phyloP scores from a whole-genome alignment of 2,113 vertebrate genomes.

The Misgurnus mizolepis region DNA sequence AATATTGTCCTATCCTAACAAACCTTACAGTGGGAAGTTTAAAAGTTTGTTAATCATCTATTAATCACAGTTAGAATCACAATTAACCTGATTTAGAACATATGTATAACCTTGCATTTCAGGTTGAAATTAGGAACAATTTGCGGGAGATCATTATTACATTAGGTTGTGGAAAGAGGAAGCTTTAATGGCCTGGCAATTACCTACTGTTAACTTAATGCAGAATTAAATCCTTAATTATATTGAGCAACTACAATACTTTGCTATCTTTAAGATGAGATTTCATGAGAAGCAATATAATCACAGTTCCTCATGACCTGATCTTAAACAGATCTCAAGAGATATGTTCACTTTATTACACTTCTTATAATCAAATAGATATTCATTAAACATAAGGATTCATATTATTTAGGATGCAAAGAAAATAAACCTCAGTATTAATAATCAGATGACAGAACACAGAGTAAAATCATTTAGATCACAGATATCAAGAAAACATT shows the following conservation, averaged over 20 bases:
- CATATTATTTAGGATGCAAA: no score
- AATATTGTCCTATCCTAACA: no score
- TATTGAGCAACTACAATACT: neutral
- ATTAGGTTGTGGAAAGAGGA: slow-evolving; percentile 13
- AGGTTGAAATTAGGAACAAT: slow-evolving; percentile 1
- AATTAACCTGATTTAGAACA: neutral
- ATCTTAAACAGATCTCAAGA: neutral
- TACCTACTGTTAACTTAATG: slow-evolving; percentile 13
- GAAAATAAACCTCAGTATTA: neutral
- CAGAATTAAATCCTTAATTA: neutral
- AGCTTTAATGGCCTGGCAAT: slow-evolving; percentile 16
- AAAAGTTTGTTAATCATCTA: neutral
- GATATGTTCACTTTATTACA: neutral
- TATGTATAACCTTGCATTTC: neutral
- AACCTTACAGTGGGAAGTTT: no score
- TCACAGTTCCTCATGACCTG: neutral
- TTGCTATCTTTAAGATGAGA: neutral
- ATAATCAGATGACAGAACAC: neutral
- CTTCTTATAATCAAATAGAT: neutral
- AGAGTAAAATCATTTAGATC: neutral
- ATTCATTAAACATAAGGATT: no score
- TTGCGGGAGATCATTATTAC: neutral
- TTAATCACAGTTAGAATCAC: neutral
- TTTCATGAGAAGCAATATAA: neutral
- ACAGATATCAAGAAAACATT: neutral